Base-by-base conservation (phyloP, 2,797 vertebrate species). In the Mormyrops boulengeri region DNA sequence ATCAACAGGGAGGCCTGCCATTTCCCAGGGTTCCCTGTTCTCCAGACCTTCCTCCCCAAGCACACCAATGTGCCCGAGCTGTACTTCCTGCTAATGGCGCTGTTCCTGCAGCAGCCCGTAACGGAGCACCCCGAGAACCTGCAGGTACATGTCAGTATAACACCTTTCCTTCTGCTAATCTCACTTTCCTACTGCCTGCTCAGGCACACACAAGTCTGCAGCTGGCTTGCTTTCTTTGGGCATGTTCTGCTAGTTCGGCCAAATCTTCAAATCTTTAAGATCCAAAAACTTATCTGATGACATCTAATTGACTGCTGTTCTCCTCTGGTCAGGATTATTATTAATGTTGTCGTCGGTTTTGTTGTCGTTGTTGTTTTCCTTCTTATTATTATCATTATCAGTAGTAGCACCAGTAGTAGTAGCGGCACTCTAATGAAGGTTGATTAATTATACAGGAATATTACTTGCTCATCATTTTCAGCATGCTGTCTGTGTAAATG, bases 1-100 rank as follows among this genome's bases (percentile, higher is more conserved):
- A 99, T 99, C 91, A 99, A 99, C 95, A 95, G 98, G 49, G 99
- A 99, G 0, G 98, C 98, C 0, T 99, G 98, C 93, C 99, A 99
- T 92, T 99, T 99, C 93, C 97, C 97, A 3, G 98, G 98, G 49
- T 98, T 99, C 90, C 97, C 97, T 0, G 93, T 99, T 9, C 95
- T 99, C 89, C 99, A 99, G 95, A 97, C 98, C 0, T 96, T 99
- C 91, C 96, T 99, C 89, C 98, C 98, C 2, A 99, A 99, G 93
- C 99, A 99, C 95, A 99, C 98, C 4, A 99, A 98, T 0, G 98
- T 99, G 12, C 98, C 99, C 0, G 98, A 99, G 53, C 97, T 99
- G 88, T 99, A 99, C 94, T 99, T 99, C 93, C 96, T 99, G 92
- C 97, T 99, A 89, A 99, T 99, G 98, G 98, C 98, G 0, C 95